These are phyloP conservation scores for Aeoliscus strigatus DNA, from an alignment of 2,797 vertebrate species.

Conservation along the genomic window DNA sequence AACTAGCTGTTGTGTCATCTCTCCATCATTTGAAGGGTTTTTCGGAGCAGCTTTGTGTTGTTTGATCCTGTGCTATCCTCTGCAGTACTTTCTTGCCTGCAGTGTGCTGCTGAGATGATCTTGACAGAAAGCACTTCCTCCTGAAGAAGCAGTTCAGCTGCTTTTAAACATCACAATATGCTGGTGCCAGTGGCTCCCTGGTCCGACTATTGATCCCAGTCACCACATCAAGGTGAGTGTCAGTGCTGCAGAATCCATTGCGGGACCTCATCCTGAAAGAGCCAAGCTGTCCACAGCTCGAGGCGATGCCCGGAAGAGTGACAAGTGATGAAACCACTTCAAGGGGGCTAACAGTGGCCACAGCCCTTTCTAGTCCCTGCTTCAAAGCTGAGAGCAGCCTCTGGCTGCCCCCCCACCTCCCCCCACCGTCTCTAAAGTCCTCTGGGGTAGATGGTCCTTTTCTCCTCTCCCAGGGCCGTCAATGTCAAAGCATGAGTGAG, in stretches of 20 bases:
- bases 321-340: slow-evolving; percentile 77
- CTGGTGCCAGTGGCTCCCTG: slow-evolving; percentile 69
- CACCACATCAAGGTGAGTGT: slow-evolving; percentile 76
- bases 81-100: slow-evolving; percentile 54
- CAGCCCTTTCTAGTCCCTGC: slow-evolving; percentile 73
- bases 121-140: slow-evolving; percentile 59
- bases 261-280: slow-evolving; percentile 74
- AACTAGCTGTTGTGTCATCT: too few species aligned
- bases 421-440: slow-evolving; percentile 48
- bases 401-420: slow-evolving; percentile 62
- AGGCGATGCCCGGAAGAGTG: slow-evolving; percentile 73
- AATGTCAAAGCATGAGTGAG: slow-evolving; percentile 74
- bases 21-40: slow-evolving; percentile 12
- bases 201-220: slow-evolving; percentile 74
- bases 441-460: slow-evolving; percentile 67
- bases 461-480: slow-evolving; percentile 67
- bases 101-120: slow-evolving; percentile 48
- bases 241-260: slow-evolving; percentile 60
- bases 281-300: slow-evolving; percentile 66
- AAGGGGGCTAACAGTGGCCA: slow-evolving; percentile 71
- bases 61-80: slow-evolving; percentile 43
- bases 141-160: slow-evolving; percentile 55
- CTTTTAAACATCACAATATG: slow-evolving; percentile 69
- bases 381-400: slow-evolving; percentile 72
- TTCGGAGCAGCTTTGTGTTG: slow-evolving; percentile 28